Conservation (phyloP, 2,113 vertebrate species). For the Actenoides hombroni region DNA sequence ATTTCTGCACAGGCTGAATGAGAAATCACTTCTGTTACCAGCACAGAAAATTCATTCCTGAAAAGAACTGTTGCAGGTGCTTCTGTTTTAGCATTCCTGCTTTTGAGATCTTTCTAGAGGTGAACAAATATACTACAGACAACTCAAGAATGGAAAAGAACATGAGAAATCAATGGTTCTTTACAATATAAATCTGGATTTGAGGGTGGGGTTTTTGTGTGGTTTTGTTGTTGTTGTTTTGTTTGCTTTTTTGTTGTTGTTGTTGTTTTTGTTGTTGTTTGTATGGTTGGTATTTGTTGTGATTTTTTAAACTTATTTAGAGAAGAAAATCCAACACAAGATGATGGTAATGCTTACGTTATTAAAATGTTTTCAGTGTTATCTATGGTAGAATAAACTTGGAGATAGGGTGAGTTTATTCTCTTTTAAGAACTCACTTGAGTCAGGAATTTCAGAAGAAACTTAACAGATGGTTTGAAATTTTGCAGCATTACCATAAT, state of each 20-base stretch:
- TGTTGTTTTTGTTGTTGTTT: neutral
- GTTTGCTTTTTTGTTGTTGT: no score
- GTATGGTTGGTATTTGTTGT: no score
- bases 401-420: neutral
- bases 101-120: neutral
- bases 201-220: neutral
- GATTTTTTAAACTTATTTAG: neutral
- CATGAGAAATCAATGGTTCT: neutral
- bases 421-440: neutral
- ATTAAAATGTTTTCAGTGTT: neutral
- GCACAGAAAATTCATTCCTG: neutral
- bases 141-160: neutral
- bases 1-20: neutral
- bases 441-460: neutral
- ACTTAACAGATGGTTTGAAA: neutral
- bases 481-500: neutral
- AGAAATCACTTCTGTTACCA: neutral
- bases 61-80: neutral
- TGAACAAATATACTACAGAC: neutral
- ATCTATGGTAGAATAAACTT: neutral
- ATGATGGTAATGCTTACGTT: neutral
- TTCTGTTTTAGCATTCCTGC: neutral
- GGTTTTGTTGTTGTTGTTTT: no score
- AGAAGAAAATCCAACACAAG: neutral
- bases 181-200: neutral